These are phyloP conservation scores for Archips crataeganus DNA, from an alignment of 2,888 invertebrate species.

Conservation along the genomic window DNA sequence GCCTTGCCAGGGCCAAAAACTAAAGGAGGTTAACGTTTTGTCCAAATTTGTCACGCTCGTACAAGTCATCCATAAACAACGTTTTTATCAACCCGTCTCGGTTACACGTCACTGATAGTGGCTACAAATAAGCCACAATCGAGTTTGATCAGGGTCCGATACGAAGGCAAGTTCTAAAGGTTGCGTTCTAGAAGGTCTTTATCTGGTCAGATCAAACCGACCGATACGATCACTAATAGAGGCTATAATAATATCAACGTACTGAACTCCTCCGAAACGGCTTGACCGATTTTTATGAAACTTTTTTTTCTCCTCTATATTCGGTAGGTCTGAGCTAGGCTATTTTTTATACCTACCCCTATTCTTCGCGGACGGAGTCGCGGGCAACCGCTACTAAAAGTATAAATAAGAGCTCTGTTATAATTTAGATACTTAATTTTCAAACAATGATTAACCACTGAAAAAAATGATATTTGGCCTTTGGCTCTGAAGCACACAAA, in stretches of 20 bases:
- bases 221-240: neutral
- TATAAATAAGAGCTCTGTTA: no score
- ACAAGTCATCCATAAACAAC: constrained; percentile 7
- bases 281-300: no score
- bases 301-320: no score
- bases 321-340: no score
- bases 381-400: no score
- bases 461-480: no score
- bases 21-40: constrained; percentile 43
- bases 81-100: constrained; percentile 17
- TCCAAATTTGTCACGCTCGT: constrained; percentile 38
- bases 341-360: no score
- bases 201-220: neutral
- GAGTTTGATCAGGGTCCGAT: neutral
- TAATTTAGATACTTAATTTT: no score
- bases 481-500: neutral
- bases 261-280: no score
- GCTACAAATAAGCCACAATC: neutral
- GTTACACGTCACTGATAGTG: constrained; percentile 16
- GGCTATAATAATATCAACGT: no score
- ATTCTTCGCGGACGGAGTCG: no score
- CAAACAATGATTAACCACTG: no score
- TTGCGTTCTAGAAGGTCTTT: neutral
- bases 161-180: neutral
- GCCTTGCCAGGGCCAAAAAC: constrained; percentile 36